These are phyloP conservation scores for Melanotaenia boesemani DNA, from an alignment of 2,797 vertebrate genomes.

Conservation along the genomic window DNA sequence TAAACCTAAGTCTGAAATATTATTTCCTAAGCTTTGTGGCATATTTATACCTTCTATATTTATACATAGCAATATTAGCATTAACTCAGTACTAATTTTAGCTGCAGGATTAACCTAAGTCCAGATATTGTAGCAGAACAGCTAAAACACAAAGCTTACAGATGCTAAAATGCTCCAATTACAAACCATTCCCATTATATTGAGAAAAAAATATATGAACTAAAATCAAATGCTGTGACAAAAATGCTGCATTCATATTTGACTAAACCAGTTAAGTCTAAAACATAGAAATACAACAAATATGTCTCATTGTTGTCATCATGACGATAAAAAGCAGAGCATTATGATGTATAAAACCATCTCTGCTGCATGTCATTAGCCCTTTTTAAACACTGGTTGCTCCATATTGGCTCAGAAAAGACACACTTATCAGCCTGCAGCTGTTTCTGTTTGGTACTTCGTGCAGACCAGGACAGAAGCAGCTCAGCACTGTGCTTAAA, in stretches of 20 bases:
- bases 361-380: not conserved
- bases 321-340: not conserved
- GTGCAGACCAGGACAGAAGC: not conserved
- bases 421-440: not conserved
- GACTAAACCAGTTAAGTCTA: not conserved
- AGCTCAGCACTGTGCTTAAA: too few species aligned
- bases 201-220: not conserved
- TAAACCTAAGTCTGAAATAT: not conserved
- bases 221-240: not conserved
- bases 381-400: not conserved
- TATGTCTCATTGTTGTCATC: not conserved
- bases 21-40: not conserved
- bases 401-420: not conserved
- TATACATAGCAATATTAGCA: not conserved
- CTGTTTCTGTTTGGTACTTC: not conserved
- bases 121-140: not conserved
- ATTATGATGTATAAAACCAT: not conserved
- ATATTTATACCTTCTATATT: not conserved
- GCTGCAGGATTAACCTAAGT: not conserved
- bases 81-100: not conserved
- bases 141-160: not conserved
- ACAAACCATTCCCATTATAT: not conserved
- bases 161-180: not conserved
- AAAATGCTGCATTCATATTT: not conserved
- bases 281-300: not conserved